Conservation (phyloP, 23 tunicate species). For the Trididemnum miniatum region DNA sequence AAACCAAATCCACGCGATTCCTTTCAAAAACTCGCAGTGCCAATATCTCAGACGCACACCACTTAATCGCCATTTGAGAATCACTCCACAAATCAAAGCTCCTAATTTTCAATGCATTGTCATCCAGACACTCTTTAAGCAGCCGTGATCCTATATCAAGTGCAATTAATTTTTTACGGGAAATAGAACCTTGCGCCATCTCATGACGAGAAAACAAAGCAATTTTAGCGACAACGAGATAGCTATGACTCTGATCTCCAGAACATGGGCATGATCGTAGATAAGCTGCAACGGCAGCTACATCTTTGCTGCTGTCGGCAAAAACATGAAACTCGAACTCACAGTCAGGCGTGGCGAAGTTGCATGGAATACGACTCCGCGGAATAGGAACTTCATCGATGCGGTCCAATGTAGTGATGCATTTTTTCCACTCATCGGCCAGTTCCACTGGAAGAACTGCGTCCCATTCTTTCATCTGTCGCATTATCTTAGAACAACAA, state of each 20-base stretch:
- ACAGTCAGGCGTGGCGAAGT: background rate
- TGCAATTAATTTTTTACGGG: slow-evolving; percentile 5
- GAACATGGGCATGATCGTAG: background rate
- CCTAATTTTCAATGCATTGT: background rate
- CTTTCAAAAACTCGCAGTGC: background rate
- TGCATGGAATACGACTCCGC: background rate
- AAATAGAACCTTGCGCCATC: slow-evolving; percentile 4
- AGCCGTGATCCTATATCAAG: slow-evolving; percentile 2
- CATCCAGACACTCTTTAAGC: background rate
- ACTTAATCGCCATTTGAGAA: background rate
- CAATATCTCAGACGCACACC: background rate
- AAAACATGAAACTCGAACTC: slow-evolving; percentile 2
- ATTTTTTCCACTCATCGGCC: slow-evolving; percentile 14
- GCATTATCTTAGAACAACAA: slow-evolving; percentile 12
- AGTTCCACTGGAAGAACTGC: background rate
- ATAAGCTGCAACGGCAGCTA: slow-evolving; percentile 18
- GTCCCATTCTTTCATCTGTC: background rate
- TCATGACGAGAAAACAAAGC: background rate
- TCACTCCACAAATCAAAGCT: background rate
- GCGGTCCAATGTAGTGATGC: background rate
- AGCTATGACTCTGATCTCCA: background rate
- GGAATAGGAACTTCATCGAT: background rate
- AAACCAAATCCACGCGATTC: background rate
- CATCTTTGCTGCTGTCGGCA: slow-evolving; percentile 19
- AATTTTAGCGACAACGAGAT: slow-evolving; percentile 5